These are phyloP conservation scores for Brachypteracias leptosomus DNA, from an alignment of 2,113 vertebrate genomes.

Conservation along the genomic window DNA sequence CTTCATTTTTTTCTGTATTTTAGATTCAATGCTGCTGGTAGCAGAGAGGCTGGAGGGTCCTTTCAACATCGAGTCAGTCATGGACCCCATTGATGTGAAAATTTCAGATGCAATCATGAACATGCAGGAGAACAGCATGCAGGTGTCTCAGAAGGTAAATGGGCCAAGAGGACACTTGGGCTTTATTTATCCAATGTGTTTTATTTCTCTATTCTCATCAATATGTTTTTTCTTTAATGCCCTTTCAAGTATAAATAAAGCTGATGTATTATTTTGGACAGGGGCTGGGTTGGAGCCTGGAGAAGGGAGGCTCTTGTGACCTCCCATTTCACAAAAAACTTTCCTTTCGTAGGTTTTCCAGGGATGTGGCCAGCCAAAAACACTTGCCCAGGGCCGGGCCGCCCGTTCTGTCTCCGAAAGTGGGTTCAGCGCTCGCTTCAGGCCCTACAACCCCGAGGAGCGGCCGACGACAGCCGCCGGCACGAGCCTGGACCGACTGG, in stretches of 20 bases:
- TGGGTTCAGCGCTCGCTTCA: slow-evolving; percentile 87
- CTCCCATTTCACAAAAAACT: not conserved
- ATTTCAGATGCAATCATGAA: slow-evolving; percentile 99
- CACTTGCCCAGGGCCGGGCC: slow-evolving; percentile 68
- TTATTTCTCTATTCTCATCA: not conserved
- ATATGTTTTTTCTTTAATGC: not conserved
- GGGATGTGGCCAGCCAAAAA: slow-evolving; percentile 93
- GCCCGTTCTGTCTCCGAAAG: slow-evolving; percentile 84
- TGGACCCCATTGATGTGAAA: slow-evolving; percentile 97
- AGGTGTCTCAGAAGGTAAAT: slow-evolving; percentile 93
- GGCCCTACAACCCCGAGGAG: slow-evolving; percentile 89
- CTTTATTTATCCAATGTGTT: not conserved
- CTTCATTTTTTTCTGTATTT: not conserved
- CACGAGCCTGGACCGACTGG: slow-evolving; percentile 93
- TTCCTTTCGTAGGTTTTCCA: slow-evolving; percentile 86
- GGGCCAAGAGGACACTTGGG: not conserved
- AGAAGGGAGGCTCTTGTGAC: not conserved
- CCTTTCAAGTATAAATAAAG: not conserved
- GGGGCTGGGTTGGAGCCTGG: not conserved
- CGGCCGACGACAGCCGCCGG: slow-evolving; percentile 94
- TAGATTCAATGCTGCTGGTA: slow-evolving; percentile 92
- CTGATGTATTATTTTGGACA: not conserved
- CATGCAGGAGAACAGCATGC: slow-evolving; percentile 98
- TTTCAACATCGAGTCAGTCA: slow-evolving; percentile 95
- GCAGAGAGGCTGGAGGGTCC: slow-evolving; percentile 93